These are phyloP conservation scores for Dexiosoma caninum DNA, from an alignment of 2,888 invertebrate species.

Conservation along the genomic window DNA sequence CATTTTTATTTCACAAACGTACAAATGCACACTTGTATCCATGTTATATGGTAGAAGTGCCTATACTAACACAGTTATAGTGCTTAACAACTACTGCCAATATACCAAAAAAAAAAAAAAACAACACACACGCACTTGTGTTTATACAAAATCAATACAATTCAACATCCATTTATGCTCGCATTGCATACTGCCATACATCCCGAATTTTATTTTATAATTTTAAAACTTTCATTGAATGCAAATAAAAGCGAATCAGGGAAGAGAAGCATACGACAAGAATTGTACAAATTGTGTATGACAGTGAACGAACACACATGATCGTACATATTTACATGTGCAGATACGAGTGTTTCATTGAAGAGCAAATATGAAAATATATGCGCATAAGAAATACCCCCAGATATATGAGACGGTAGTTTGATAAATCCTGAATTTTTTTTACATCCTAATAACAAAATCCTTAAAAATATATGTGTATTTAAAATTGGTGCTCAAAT, in stretches of 20 bases:
- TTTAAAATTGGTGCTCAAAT: too few relatives aligned
- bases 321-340: background rate
- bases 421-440: background rate
- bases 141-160: background rate
- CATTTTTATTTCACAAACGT: background rate
- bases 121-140: background rate
- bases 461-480: too few relatives aligned
- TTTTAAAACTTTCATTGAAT: conserved; percentile 33
- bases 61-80: conserved; percentile 30
- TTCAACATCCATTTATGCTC: background rate
- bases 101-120: too few relatives aligned
- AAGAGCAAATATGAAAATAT: background rate
- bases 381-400: background rate
- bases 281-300: background rate
- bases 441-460: too few relatives aligned
- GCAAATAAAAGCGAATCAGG: background rate
- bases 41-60: background rate
- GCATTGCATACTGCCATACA: background rate
- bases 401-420: background rate
- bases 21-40: background rate
- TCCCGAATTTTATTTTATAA: conserved; percentile 15
- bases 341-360: background rate
- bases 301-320: background rate
- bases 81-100: background rate
- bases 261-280: background rate